Conservation (phyloP, 2,888 invertebrate genomes). For the Ennomos quercinarius region DNA sequence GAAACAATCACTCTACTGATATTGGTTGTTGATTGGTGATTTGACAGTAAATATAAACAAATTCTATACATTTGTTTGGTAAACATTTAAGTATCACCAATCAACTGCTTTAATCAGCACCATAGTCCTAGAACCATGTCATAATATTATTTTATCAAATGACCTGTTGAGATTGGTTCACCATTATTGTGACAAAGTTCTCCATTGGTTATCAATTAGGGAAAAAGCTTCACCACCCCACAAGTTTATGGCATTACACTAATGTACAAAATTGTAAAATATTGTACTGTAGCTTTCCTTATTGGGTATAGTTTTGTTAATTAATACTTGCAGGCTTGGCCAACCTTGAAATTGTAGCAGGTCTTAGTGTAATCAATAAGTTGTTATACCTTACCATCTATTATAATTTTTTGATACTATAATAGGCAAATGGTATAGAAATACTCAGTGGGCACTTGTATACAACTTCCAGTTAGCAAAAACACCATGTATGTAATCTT, state of each 20-base stretch:
- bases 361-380: neutral
- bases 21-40: constrained; percentile 3
- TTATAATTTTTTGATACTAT: neutral
- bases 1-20: constrained; percentile 14
- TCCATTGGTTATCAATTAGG: constrained; percentile 3
- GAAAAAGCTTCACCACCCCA: constrained; percentile 9
- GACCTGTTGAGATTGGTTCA: neutral
- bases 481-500: no score
- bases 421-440: constrained; percentile 1
- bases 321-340: constrained; percentile 9
- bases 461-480: no score
- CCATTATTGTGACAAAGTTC: neutral
- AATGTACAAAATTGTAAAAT: constrained; percentile 18
- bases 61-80: constrained; percentile 25
- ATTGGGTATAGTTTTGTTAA: constrained; percentile 10
- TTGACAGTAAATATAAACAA: constrained; percentile 29
- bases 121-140: neutral
- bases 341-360: constrained; percentile 10
- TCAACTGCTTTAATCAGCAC: neutral
- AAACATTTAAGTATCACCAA: constrained; percentile 17
- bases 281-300: constrained; percentile 16
- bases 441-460: neutral
- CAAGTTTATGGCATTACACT: constrained; percentile 10
- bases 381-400: no score
- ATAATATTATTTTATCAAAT: neutral